These are phyloP conservation scores for Corythornis leucogaster DNA, from an alignment of 2,797 vertebrate genomes.

Conservation along the genomic window DNA sequence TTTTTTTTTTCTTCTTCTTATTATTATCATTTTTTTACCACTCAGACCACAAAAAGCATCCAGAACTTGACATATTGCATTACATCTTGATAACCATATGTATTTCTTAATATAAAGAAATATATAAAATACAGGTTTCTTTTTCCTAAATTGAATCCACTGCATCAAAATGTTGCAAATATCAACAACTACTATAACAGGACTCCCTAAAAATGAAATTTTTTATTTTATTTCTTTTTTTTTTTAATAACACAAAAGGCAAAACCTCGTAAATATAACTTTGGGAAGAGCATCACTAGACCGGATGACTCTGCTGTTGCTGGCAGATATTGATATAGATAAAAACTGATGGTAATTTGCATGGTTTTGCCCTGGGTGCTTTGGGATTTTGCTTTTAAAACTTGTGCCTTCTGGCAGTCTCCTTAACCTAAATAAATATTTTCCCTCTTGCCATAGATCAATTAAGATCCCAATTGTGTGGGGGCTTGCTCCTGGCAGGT, in stretches of 20 bases:
- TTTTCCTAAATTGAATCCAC: neutral
- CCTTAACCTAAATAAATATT: constrained; percentile 41
- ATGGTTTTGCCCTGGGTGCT: neutral
- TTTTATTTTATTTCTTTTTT: neutral
- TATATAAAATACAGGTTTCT: rapidly evolving
- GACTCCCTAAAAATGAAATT: neutral
- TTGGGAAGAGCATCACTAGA: rapidly evolving
- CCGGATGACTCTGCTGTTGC: neutral
- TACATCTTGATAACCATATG: rapidly evolving
- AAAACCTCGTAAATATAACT: neutral
- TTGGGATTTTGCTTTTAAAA: constrained; percentile 32
- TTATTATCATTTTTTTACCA: neutral
- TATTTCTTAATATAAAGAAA: neutral
- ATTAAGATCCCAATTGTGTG: neutral
- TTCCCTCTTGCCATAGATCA: neutral
- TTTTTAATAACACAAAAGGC: neutral
- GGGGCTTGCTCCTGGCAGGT: neutral
- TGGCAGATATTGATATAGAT: neutral
- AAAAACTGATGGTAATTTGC: neutral
- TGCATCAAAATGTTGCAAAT: neutral
- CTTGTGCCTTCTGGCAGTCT: neutral
- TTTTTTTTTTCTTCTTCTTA: neutral
- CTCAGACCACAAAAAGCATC: neutral
- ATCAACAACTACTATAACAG: rapidly evolving
- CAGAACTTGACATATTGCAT: rapidly evolving